Conservation (phyloP, 2,797 vertebrate species). For the Dendrocincla fuliginosa region DNA sequence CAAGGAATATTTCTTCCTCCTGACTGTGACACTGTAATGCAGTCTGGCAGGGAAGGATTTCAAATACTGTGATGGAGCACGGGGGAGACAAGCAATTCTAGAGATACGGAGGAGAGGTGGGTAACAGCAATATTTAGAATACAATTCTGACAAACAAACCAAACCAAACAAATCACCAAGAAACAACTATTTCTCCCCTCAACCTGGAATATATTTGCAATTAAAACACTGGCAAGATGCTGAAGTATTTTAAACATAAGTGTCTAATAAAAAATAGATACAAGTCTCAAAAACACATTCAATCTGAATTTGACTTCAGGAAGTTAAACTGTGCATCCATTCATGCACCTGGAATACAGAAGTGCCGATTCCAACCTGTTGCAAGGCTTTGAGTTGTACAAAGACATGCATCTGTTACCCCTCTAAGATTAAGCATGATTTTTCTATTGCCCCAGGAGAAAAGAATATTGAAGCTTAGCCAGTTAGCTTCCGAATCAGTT, state of each 20-base stretch:
- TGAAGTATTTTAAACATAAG: not conserved
- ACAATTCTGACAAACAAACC: not conserved
- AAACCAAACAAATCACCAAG: not conserved
- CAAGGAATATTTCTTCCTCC: not conserved
- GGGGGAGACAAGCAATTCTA: not conserved
- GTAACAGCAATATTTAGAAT: not conserved
- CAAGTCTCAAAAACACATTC: not conserved
- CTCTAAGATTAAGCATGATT: not conserved
- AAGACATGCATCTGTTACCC: not conserved
- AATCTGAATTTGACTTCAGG: not conserved
- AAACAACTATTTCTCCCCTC: not conserved
- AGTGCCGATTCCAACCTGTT: not conserved
- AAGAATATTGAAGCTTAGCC: not conserved
- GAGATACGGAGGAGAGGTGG: not conserved
- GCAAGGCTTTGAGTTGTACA: not conserved
- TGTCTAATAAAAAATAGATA: not conserved
- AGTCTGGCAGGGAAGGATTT: not conserved
- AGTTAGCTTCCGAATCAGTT: not conserved
- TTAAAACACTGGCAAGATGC: not conserved
- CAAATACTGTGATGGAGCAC: fast-evolving
- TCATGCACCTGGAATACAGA: not conserved
- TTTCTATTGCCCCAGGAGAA: not conserved
- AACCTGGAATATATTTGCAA: not conserved
- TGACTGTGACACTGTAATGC: not conserved
- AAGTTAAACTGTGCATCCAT: not conserved